Conservation (phyloP, 1,140 invertebrate genomes). For the Saccostrea cuccullata region DNA sequence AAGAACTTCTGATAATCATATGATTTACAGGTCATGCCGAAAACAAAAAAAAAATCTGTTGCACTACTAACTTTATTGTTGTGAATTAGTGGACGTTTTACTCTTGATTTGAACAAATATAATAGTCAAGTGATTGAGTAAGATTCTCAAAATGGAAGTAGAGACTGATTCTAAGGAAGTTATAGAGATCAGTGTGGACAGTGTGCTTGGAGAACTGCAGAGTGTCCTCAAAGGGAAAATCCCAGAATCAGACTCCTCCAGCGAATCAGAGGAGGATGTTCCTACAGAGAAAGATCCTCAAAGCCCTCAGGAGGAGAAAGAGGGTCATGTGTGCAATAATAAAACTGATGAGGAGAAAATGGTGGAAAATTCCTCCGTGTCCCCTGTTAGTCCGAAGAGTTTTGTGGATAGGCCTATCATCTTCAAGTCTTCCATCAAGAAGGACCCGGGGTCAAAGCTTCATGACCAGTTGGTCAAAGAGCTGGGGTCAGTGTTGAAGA, state of each 20-base stretch:
- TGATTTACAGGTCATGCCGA: neutral
- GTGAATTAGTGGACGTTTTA: neutral
- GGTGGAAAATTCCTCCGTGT: neutral
- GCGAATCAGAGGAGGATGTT: conserved; percentile 26
- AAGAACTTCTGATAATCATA: neutral
- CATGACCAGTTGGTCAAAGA: conserved; percentile 70
- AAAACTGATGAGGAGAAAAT: conserved; percentile 42
- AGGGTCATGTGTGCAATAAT: conserved; percentile 5
- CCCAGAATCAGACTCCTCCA: conserved; percentile 36
- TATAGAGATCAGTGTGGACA: conserved; percentile 41
- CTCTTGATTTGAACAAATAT: neutral
- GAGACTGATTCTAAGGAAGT: neutral
- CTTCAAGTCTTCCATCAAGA: conserved; percentile 69
- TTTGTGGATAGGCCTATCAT: conserved; percentile 62
- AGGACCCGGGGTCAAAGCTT: conserved; percentile 71
- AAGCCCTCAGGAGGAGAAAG: neutral
- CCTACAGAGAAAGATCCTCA: neutral
- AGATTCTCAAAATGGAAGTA: neutral
- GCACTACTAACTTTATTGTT: neutral
- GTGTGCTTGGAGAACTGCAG: conserved; percentile 48
- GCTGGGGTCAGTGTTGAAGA: conserved; percentile 63
- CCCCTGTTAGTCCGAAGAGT: neutral
- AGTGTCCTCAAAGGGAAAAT: conserved; percentile 42
- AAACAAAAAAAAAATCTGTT: neutral
- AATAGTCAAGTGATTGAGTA: neutral